phyloP scores from a whole-genome alignment of 2,113 vertebrate genomes.

The Anarrhichthys ocellatus region DNA sequence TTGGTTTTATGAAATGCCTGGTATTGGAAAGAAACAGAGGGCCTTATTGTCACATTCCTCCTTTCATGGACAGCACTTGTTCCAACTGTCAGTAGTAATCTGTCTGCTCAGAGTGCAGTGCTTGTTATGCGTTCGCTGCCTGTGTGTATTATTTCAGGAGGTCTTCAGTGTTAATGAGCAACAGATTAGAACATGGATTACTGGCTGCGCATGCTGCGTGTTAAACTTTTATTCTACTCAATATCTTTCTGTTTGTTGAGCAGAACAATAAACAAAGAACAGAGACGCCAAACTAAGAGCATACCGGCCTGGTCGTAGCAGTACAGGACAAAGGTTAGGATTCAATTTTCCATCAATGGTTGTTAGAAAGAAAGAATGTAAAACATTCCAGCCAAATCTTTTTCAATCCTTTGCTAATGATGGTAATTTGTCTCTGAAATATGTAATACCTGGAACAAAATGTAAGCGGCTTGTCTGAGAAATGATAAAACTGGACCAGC shows the following conservation, averaged over 20 bases:
- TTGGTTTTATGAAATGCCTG: constrained; percentile 90
- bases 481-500: constrained; percentile 21
- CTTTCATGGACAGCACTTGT: neutral
- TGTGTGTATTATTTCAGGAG: constrained; percentile 31
- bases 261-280: constrained; percentile 74
- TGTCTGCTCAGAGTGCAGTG: neutral
- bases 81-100: constrained; percentile 27
- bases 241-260: constrained; percentile 52
- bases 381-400: constrained; percentile 37
- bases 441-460: constrained; percentile 8
- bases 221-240: constrained; percentile 45
- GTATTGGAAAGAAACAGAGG: constrained; percentile 36
- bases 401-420: constrained; percentile 46
- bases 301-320: neutral
- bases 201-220: constrained; percentile 32
- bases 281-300: constrained; percentile 14
- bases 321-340: constrained; percentile 20
- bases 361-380: constrained; percentile 8
- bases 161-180: constrained; percentile 51
- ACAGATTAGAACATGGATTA: constrained; percentile 67
- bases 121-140: constrained; percentile 23
- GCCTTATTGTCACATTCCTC: constrained; percentile 1
- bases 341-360: neutral
- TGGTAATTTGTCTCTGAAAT: constrained; percentile 26
- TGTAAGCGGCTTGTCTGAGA: constrained; percentile 41